phyloP scores from a whole-genome alignment of 2,113 vertebrate genomes.

The Gnathonemus echidnorhynchus region DNA sequence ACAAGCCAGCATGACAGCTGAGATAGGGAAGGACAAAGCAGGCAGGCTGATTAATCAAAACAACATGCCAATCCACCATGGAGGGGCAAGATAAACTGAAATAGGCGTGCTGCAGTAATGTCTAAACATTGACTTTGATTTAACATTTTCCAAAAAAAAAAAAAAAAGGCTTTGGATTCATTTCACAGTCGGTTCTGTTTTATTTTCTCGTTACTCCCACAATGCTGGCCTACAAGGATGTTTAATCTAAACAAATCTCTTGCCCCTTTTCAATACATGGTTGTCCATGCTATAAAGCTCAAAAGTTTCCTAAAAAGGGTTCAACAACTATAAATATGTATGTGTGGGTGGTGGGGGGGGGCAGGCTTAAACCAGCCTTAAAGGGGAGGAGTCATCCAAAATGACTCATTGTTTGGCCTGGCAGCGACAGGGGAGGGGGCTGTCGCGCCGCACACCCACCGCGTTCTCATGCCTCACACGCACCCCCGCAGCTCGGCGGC shows the following conservation, averaged over 20 bases:
- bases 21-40: neutral
- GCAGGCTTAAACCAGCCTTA: neutral
- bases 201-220: neutral
- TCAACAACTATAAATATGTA: neutral
- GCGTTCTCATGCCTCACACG: neutral
- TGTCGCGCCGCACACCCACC: neutral
- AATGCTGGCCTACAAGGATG: neutral
- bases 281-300: neutral
- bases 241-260: slow-evolving; percentile 4
- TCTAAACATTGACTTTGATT: slow-evolving; percentile 1
- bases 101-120: slow-evolving; percentile 4
- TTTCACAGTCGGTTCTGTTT: neutral
- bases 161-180: neutral
- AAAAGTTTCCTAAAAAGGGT: neutral
- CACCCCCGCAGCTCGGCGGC: neutral
- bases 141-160: too few relatives aligned
- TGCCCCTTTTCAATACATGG: neutral
- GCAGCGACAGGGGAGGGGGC: neutral
- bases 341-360: neutral
- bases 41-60: slow-evolving; percentile 6
- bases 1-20: neutral
- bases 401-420: neutral
- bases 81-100: neutral
- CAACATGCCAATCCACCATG: slow-evolving; percentile 4
- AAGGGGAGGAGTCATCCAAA: neutral